phyloP scores from a whole-genome alignment of 30 jellyfish, hydroid and myxozoan genomes.

The Hydractinia symbiolongicarpus region DNA sequence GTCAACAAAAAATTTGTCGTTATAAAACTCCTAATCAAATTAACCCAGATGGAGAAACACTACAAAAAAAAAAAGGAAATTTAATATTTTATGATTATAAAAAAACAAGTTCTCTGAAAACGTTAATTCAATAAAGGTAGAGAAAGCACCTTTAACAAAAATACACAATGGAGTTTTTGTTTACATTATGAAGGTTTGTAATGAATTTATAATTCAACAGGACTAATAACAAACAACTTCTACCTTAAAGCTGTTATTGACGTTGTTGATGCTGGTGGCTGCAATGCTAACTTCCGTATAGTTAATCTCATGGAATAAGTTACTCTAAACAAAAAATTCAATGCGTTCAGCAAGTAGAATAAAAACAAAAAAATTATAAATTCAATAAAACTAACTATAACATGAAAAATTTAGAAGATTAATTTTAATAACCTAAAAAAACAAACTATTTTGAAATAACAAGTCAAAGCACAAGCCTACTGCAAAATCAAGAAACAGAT shows the following conservation, averaged over 20 bases:
- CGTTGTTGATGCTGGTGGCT: slow-evolving; percentile 74
- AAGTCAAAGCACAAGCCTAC: background rate
- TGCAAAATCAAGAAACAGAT: background rate
- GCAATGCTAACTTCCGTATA: slow-evolving; percentile 73
- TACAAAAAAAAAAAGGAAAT: too few relatives aligned
- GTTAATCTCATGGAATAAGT: slow-evolving; percentile 67
- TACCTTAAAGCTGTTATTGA: slow-evolving; percentile 92
- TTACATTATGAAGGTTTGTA: too few relatives aligned
- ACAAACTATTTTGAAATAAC: background rate
- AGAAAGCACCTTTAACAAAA: too few relatives aligned
- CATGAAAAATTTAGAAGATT: background rate
- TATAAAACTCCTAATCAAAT: too few relatives aligned
- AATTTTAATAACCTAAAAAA: background rate
- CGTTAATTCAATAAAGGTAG: too few relatives aligned
- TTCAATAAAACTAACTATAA: background rate
- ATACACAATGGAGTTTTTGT: too few relatives aligned
- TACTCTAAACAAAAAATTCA: slow-evolving; percentile 35
- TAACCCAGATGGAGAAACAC: too few relatives aligned
- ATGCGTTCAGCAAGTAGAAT: background rate
- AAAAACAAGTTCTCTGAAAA: too few relatives aligned
- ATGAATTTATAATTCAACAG: background rate
- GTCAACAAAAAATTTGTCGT: too few relatives aligned
- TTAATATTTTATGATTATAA: too few relatives aligned
- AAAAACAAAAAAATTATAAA: background rate
- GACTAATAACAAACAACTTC: background rate